These are phyloP conservation scores for Nothoprocta perdicaria DNA, from an alignment of 2,113 vertebrate species.

Conservation along the genomic window DNA sequence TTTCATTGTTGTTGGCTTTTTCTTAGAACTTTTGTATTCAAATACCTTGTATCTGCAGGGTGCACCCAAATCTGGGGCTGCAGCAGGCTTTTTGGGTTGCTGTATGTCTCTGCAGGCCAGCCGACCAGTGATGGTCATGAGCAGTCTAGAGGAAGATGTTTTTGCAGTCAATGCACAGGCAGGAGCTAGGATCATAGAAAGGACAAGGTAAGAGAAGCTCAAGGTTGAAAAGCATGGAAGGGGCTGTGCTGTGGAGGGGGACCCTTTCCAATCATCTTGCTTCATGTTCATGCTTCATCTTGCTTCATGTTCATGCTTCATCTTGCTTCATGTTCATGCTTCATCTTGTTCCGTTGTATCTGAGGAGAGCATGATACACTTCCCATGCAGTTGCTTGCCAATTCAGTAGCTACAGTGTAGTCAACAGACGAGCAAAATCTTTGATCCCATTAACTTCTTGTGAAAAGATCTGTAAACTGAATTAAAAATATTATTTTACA, in stretches of 20 bases:
- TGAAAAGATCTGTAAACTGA: neutral
- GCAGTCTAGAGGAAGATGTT: accelerated
- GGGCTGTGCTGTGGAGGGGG: neutral
- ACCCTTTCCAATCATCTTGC: neutral
- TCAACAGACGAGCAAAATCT: neutral
- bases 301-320: neutral
- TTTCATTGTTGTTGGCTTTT: too few relatives aligned
- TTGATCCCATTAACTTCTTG: neutral
- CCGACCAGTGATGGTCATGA: accelerated
- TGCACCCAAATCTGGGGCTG: neutral
- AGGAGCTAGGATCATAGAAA: neutral
- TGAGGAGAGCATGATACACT: accelerated
- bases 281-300: too few relatives aligned
- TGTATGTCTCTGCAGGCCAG: neutral
- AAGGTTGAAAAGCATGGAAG: neutral
- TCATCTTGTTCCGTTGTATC: neutral
- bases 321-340: neutral
- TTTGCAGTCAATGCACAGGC: neutral
- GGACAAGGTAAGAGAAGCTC: neutral
- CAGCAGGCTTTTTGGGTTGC: neutral
- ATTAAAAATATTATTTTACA: neutral
- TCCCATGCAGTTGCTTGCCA: neutral
- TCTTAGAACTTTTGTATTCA: neutral
- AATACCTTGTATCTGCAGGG: accelerated
- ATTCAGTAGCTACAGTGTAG: neutral